These are phyloP conservation scores for Notothenia coriiceps DNA, from an alignment of 2,113 vertebrate species.

Conservation along the genomic window DNA sequence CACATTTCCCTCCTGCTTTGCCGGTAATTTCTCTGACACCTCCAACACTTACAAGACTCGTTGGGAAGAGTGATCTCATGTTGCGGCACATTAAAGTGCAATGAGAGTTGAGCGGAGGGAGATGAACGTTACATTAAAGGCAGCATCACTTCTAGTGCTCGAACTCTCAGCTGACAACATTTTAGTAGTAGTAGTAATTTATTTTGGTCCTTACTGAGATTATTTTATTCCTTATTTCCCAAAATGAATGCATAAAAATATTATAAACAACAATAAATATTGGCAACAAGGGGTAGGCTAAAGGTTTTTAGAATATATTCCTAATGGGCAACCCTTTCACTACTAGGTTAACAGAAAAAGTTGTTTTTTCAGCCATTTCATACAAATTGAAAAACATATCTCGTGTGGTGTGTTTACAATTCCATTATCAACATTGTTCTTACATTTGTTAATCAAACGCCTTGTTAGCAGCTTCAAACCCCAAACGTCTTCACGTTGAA, in stretches of 20 bases:
- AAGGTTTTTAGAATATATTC: no score
- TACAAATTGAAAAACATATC: no score
- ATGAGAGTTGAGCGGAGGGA: slow-evolving; percentile 50
- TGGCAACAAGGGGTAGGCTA: no score
- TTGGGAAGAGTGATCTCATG: slow-evolving; percentile 48
- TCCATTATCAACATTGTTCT: no score
- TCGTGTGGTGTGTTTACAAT: not conserved
- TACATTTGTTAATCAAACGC: no score
- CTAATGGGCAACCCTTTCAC: no score
- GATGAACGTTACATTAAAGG: slow-evolving; percentile 45
- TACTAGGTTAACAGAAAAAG: no score
- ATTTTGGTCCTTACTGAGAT: no score
- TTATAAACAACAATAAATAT: no score
- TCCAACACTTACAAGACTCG: slow-evolving; percentile 26
- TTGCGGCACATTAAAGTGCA: slow-evolving; percentile 59
- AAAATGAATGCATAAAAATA: no score
- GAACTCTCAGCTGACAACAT: slow-evolving; percentile 11
- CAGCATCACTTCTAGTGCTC: slow-evolving; percentile 11
- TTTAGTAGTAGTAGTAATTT: not conserved
- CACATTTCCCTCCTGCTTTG: slow-evolving; percentile 34
- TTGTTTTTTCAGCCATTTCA: no score
- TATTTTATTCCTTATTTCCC: no score
- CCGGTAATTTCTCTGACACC: slow-evolving; percentile 47
- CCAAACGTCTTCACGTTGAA: slow-evolving; percentile 22
- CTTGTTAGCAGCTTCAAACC: slow-evolving; percentile 29